Evolutionary conservation across 2,113 vertebrate species (phyloP).

Genomic region (Cynoglossus semilaevis): DNA sequence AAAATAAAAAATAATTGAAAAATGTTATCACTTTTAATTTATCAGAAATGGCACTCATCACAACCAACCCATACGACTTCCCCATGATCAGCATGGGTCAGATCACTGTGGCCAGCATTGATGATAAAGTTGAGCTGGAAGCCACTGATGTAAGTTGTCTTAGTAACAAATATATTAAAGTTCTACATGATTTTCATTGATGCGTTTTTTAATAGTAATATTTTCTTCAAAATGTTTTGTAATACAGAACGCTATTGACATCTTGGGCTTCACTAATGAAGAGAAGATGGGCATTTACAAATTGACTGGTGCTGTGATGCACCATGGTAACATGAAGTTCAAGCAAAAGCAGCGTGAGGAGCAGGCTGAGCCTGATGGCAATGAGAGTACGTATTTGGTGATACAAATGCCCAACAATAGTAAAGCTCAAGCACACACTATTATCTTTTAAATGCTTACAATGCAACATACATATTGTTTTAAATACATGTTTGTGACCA

Average conservation of each 20-base stretch:
- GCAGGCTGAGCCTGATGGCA: conserved; percentile 79
- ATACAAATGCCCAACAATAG: not conserved
- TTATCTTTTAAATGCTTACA: not conserved
- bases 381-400: conserved; percentile 47
- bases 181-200: too few relatives aligned
- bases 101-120: conserved; percentile 66
- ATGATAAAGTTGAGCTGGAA: conserved; percentile 66
- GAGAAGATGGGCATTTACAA: conserved; percentile 73
- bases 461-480: not conserved
- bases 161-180: not conserved
- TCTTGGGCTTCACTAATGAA: conserved; percentile 65
- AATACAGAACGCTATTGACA: conserved; percentile 71
- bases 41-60: conserved; percentile 51
- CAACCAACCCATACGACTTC: conserved; percentile 67
- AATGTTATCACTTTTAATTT: not conserved
- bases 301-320: conserved; percentile 80
- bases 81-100: conserved; percentile 60
- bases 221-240: too few relatives aligned
- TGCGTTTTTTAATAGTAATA: too few relatives aligned
- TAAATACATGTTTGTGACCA: not conserved
- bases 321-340: conserved; percentile 87
- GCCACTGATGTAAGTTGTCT: conserved; percentile 58
- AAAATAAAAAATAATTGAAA: not conserved
- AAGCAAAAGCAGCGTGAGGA: conserved; percentile 91
- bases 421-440: not conserved